Conservation (phyloP, 2,888 invertebrate species). For the Phortica okadai region DNA sequence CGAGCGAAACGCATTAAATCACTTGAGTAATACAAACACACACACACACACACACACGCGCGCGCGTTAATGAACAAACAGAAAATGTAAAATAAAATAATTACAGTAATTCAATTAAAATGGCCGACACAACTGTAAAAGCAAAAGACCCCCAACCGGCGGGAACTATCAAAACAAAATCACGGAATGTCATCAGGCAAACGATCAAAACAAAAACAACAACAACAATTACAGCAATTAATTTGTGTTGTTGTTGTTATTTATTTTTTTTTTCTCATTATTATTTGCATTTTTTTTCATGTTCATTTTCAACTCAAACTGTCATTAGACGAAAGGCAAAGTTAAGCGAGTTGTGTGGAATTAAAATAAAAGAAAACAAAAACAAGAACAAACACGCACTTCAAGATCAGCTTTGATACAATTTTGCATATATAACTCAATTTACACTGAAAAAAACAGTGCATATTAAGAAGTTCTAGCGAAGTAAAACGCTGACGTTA, state of each 20-base stretch:
- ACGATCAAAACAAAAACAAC: conserved; percentile 14
- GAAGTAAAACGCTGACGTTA: too few relatives aligned
- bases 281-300: too few relatives aligned
- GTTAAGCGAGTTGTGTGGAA: background rate
- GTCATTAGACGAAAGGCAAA: too few relatives aligned
- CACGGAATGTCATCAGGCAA: background rate
- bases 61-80: background rate
- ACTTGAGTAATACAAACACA: background rate
- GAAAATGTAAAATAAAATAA: conserved; percentile 9
- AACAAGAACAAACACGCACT: background rate
- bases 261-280: too few relatives aligned
- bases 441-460: conserved; percentile 29
- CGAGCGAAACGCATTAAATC: background rate
- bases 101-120: conserved; percentile 27
- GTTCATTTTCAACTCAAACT: too few relatives aligned
- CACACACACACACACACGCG: background rate
- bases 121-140: background rate
- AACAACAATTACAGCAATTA: conserved; percentile 4
- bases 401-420: conserved; percentile 28
- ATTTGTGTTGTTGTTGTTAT: background rate
- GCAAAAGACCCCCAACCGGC: conserved; percentile 27
- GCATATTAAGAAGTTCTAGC: background rate
- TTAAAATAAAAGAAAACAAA: conserved; percentile 20
- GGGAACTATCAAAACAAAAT: conserved; percentile 18
- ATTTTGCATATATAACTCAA: conserved; percentile 38